Conservation (phyloP, 2,113 vertebrate genomes). For the Strigops habroptila region DNA sequence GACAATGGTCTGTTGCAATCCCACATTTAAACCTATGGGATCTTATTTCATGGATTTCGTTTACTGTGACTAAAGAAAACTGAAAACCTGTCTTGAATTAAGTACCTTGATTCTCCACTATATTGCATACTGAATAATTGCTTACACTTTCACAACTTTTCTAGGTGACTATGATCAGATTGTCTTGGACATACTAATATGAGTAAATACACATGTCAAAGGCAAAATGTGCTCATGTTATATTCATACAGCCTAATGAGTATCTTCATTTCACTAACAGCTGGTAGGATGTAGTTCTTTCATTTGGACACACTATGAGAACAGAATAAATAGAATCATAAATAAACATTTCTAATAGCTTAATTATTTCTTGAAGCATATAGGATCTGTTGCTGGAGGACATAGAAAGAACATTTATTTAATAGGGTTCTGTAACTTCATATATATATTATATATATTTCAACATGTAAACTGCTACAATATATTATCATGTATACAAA, state of each 20-base stretch:
- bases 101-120: background rate
- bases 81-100: background rate
- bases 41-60: background rate
- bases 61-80: background rate
- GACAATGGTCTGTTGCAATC: background rate
- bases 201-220: background rate
- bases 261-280: background rate
- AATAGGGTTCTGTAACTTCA: background rate
- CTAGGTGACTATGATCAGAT: background rate
- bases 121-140: background rate
- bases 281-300: background rate
- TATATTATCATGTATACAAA: background rate
- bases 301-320: background rate
- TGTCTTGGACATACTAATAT: background rate
- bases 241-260: background rate
- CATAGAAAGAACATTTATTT: conserved; percentile 2
- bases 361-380: background rate
- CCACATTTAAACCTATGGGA: background rate
- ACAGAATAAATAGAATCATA: background rate
- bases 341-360: background rate
- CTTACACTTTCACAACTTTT: background rate
- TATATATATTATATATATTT: background rate
- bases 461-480: background rate
- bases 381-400: background rate
- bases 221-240: background rate